Conservation (phyloP, 2,113 vertebrate genomes). For the Mellivora capensis region DNA sequence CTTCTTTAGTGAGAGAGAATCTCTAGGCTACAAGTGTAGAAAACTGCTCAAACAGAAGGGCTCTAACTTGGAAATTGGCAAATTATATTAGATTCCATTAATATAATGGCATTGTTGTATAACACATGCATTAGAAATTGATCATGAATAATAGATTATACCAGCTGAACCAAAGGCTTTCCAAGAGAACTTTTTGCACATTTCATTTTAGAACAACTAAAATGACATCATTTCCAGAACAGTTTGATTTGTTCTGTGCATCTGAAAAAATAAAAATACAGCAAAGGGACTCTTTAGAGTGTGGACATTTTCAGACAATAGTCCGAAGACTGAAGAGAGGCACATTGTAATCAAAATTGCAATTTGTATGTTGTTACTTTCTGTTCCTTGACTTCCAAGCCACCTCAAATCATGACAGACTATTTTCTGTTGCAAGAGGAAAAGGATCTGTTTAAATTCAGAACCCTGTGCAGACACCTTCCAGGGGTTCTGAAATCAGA, state of each 20-base stretch:
- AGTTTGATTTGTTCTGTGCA: neutral
- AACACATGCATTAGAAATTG: neutral
- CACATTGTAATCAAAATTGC: neutral
- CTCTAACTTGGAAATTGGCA: neutral
- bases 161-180: slow-evolving; percentile 7
- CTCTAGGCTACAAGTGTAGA: neutral
- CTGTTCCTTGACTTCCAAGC: neutral
- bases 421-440: slow-evolving; percentile 8
- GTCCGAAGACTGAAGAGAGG: neutral
- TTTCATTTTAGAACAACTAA: slow-evolving; percentile 24
- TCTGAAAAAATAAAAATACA: neutral
- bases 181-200: neutral
- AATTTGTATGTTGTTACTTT: neutral
- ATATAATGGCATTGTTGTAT: slow-evolving; percentile 13
- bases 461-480: neutral
- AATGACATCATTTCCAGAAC: slow-evolving; percentile 47
- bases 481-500: neutral
- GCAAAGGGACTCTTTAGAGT: neutral
- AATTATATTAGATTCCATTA: slow-evolving; percentile 4
- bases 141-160: slow-evolving; percentile 24
- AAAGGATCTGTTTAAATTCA: neutral
- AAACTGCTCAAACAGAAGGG: neutral
- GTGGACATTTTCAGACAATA: neutral
- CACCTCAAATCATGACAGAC: neutral
- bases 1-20: neutral